Conservation (phyloP, 2,113 vertebrate species). For the Leucopsar rothschildi region DNA sequence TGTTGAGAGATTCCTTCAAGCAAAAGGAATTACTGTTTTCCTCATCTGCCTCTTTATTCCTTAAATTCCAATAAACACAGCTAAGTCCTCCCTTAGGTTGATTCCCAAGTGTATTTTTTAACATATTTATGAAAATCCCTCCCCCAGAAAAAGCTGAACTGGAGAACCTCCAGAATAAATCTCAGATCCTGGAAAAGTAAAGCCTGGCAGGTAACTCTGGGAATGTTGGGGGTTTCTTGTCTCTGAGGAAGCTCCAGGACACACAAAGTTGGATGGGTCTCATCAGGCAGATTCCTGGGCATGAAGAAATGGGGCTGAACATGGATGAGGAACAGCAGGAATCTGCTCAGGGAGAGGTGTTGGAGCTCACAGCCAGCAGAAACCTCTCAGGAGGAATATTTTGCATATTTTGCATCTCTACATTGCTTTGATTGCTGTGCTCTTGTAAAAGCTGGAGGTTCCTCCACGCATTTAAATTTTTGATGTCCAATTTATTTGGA, state of each 20-base stretch:
- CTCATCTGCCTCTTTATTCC: not conserved
- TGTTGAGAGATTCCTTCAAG: not conserved
- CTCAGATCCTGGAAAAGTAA: not conserved
- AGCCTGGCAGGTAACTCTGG: not conserved
- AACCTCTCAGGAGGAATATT: constrained; percentile 17
- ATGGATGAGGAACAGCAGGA: not conserved
- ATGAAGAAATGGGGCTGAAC: not conserved
- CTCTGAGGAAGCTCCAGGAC: not conserved
- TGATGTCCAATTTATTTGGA: constrained; percentile 50
- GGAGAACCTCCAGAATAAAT: not conserved
- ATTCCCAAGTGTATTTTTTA: not conserved
- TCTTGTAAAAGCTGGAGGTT: constrained; percentile 8
- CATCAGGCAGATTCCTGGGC: not conserved
- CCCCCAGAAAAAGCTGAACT: not conserved
- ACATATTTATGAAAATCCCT: not conserved
- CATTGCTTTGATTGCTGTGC: not conserved
- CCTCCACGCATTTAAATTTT: constrained; percentile 24
- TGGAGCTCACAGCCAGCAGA: not conserved
- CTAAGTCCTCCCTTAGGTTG: not conserved
- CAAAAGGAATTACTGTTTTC: not conserved
- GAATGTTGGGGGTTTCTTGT: not conserved
- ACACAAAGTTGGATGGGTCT: not conserved
- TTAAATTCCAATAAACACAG: not conserved
- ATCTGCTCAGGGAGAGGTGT: not conserved
- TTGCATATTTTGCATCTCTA: constrained; percentile 3